A percentile compares a stretch with the other conserved stretches of the same genome.
Evolutionary conservation across 2,888 invertebrate genomes (phyloP).

Genomic region (Scotopteryx bipunctaria): DNA sequence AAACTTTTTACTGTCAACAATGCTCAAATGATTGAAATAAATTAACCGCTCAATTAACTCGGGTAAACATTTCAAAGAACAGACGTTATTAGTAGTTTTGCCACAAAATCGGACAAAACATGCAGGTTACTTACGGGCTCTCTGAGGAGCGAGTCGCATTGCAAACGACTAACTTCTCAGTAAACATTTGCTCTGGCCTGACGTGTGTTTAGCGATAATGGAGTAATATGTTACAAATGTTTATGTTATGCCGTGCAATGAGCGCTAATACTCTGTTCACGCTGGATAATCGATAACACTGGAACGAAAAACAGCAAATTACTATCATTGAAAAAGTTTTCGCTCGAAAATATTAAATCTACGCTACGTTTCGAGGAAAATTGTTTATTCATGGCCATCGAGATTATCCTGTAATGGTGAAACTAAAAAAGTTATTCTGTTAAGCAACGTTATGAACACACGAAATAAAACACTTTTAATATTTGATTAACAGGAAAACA

Average conservation of each 20-base stretch:
- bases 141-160: constrained; percentile 46
- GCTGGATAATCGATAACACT: constrained; percentile 49
- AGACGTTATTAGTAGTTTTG: constrained; percentile 36
- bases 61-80: constrained; percentile 21
- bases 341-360: not conserved
- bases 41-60: constrained; percentile 15
- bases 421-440: too few species aligned
- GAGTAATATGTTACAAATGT: constrained; percentile 67
- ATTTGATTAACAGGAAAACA: not conserved
- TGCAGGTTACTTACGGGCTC: constrained; percentile 25
- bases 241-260: constrained; percentile 62
- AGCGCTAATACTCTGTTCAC: constrained; percentile 60
- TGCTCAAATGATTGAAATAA: constrained; percentile 37
- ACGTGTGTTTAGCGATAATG: constrained; percentile 68
- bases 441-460: too few species aligned
- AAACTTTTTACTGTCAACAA: not conserved
- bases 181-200: constrained; percentile 63
- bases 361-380: not conserved
- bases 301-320: constrained; percentile 30
- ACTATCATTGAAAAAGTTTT: not conserved
- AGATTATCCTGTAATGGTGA: not conserved
- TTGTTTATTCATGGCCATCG: not conserved
- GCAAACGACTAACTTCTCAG: constrained; percentile 52
- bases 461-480: too few species aligned
- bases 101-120: constrained; percentile 25